These are phyloP conservation scores for Sebastes umbrosus DNA, from an alignment of 2,797 vertebrate species.

Conservation along the genomic window DNA sequence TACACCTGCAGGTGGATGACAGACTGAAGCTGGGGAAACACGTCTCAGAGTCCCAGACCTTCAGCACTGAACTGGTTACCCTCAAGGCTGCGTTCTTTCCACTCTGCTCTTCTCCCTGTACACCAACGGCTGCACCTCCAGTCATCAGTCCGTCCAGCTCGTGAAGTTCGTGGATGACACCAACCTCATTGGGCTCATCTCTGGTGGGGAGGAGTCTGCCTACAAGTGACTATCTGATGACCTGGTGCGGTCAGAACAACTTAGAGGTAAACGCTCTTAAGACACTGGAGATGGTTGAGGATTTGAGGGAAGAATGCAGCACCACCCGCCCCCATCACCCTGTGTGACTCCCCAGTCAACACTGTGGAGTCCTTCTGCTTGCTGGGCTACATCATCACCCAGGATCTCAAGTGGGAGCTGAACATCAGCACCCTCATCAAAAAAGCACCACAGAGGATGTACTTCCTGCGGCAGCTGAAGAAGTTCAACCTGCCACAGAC, in stretches of 20 bases:
- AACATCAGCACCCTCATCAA: no score
- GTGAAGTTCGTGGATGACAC: neutral
- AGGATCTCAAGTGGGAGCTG: no score
- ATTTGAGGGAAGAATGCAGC: no score
- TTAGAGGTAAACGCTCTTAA: neutral
- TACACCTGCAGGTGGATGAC: neutral
- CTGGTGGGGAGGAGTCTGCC: neutral
- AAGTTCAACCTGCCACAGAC: rapidly evolving
- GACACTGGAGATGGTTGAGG: neutral
- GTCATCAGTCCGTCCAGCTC: neutral
- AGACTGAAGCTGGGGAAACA: neutral
- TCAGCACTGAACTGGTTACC: no score
- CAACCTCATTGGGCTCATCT: neutral
- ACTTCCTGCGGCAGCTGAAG: no score
- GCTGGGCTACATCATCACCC: no score
- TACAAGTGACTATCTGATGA: neutral
- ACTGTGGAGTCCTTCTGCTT: neutral
- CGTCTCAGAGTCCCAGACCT: no score
- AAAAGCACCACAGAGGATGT: no score
- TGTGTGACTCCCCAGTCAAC: no score
- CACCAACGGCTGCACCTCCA: neutral
- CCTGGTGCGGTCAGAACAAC: neutral
- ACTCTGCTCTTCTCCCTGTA: neutral
- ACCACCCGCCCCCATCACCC: no score
- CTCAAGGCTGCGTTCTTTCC: neutral